Conservation (phyloP, 2,888 invertebrate genomes). For the Altica lythri region DNA sequence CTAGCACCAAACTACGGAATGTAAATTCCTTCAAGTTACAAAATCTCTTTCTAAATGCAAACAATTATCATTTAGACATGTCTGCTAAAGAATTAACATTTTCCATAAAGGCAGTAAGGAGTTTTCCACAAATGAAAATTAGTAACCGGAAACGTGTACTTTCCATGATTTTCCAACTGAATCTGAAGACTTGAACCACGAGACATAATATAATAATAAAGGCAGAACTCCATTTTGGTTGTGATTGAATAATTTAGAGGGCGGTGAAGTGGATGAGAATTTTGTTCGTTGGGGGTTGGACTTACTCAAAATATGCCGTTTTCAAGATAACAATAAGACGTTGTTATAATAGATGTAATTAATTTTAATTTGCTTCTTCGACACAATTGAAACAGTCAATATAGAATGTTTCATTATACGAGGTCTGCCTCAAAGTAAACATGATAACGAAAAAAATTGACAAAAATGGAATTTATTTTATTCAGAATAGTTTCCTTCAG, state of each 20-base stretch:
- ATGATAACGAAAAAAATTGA: too few species aligned
- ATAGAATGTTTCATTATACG: too few species aligned
- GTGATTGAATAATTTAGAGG: constrained; percentile 49
- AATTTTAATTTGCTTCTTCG: constrained; percentile 26
- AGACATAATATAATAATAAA: constrained; percentile 50
- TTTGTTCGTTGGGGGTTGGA: not conserved
- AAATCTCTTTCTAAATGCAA: too few species aligned
- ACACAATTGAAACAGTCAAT: too few species aligned
- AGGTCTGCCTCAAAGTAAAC: too few species aligned
- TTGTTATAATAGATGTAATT: constrained; percentile 34
- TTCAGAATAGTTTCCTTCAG: too few species aligned
- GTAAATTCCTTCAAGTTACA: too few species aligned
- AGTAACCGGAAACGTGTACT: constrained; percentile 43
- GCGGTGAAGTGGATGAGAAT: constrained; percentile 38
- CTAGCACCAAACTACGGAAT: too few species aligned
- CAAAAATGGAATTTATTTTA: too few species aligned
- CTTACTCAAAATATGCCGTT: not conserved
- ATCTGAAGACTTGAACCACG: constrained; percentile 40
- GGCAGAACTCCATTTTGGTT: constrained; percentile 44
- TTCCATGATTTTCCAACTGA: constrained; percentile 42
- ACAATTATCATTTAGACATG: constrained; percentile 13
- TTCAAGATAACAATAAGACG: not conserved
- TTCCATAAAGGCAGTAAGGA: constrained; percentile 43
- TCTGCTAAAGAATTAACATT: constrained; percentile 42
- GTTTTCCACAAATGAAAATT: constrained; percentile 46